These are phyloP conservation scores for Brachionus sp. DNA, from an alignment of 1,140 invertebrate genomes.

Conservation along the genomic window DNA sequence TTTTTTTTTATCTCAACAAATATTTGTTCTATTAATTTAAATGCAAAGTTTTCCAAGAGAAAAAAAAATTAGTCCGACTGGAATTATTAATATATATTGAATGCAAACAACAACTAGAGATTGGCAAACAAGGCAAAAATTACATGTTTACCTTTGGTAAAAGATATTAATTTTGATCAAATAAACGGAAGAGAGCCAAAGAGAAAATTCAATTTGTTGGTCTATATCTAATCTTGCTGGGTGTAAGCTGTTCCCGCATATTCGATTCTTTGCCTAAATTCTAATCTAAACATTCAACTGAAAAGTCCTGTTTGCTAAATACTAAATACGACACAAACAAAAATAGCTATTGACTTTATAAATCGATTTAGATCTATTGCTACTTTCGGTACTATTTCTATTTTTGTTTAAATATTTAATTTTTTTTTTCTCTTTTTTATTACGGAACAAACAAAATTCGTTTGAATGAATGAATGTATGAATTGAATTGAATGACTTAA, in stretches of 20 bases:
- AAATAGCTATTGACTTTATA: constrained; percentile 34
- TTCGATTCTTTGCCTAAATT: neutral
- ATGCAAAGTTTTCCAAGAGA: neutral
- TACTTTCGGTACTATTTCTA: neutral
- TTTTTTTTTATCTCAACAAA: constrained; percentile 28
- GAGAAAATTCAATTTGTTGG: neutral
- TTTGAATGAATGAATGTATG: neutral
- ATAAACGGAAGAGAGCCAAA: neutral
- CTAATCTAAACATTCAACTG: neutral
- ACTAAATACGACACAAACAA: constrained; percentile 26
- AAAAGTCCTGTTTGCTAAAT: neutral
- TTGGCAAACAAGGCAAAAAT: neutral
- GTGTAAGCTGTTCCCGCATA: constrained; percentile 9
- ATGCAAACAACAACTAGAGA: constrained; percentile 10
- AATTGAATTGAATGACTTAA: neutral
- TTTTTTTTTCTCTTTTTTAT: neutral
- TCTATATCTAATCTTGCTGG: neutral
- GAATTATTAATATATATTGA: constrained; percentile 41
- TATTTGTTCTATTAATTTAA: constrained; percentile 36
- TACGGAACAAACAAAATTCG: neutral
- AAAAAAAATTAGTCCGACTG: constrained; percentile 12
- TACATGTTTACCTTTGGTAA: constrained; percentile 36
- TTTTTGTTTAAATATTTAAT: neutral
- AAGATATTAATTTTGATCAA: constrained; percentile 22
- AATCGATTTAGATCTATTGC: neutral